Evolutionary conservation across 2,113 vertebrate species (phyloP).

Genomic region (Aptenodytes forsteri): DNA sequence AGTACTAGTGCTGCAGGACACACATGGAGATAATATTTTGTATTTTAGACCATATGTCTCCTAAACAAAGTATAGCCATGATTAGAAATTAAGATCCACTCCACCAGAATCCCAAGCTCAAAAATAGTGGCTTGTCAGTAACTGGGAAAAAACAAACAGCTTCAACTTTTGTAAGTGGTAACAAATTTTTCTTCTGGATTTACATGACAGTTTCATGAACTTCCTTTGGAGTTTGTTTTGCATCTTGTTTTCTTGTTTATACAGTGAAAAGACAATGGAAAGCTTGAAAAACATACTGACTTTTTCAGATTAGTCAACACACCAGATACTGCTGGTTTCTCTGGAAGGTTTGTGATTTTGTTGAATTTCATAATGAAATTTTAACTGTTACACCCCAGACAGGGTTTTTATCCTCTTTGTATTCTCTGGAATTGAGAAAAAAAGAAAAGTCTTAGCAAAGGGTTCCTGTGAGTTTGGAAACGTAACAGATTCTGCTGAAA

Average conservation of each 20-base stretch:
- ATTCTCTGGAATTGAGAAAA: neutral
- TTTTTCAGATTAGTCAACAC: neutral
- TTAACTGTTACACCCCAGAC: neutral
- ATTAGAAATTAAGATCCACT: neutral
- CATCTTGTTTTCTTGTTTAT: neutral
- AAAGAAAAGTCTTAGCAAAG: neutral
- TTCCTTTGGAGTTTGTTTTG: neutral
- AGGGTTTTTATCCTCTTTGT: neutral
- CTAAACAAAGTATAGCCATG: neutral
- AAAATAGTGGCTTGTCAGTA: neutral
- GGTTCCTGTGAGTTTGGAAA: neutral
- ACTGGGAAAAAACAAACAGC: neutral
- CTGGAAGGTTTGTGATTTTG: neutral
- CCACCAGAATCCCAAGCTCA: neutral
- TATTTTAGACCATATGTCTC: neutral
- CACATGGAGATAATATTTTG: neutral
- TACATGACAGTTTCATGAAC: neutral
- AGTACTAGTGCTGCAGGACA: neutral
- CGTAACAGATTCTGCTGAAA: neutral
- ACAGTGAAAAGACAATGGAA: neutral
- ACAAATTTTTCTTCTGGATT: neutral
- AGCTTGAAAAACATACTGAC: neutral
- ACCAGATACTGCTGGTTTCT: neutral
- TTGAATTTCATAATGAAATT: neutral
- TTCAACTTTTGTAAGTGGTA: neutral